Percentiles rank a stretch among this genome's conserved stretches.
Evolutionary conservation across 2,113 vertebrate genomes (phyloP).

Genomic region (Marmota flaviventris): DNA sequence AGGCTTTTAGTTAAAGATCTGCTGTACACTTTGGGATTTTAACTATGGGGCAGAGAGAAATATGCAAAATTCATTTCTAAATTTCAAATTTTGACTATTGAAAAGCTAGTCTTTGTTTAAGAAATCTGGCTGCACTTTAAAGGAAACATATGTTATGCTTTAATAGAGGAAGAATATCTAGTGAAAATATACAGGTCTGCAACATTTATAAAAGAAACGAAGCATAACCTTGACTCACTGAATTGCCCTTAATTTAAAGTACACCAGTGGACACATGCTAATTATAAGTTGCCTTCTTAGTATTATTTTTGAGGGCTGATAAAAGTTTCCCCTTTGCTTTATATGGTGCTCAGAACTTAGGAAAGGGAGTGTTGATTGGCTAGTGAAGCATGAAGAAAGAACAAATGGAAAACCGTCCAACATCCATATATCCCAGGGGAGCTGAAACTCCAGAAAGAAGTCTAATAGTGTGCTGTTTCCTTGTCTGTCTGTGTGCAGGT

Average conservation of each 20-base stretch:
- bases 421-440: slow-evolving; percentile 63
- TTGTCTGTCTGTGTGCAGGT: slow-evolving; percentile 12
- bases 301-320: slow-evolving; percentile 60
- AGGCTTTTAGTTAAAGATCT: slow-evolving; percentile 22
- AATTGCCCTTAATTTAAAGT: slow-evolving; percentile 38
- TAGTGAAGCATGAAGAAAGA: slow-evolving; percentile 81
- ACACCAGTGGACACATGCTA: background rate
- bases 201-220: slow-evolving; percentile 46
- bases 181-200: background rate
- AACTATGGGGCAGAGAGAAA: background rate
- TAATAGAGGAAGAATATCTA: slow-evolving; percentile 11
- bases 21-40: slow-evolving; percentile 27
- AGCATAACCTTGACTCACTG: background rate
- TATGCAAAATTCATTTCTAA: background rate
- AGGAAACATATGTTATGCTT: slow-evolving; percentile 8
- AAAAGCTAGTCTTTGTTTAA: slow-evolving; percentile 37
- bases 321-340: slow-evolving; percentile 20
- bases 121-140: slow-evolving; percentile 43
- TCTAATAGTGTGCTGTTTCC: slow-evolving; percentile 36
- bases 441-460: slow-evolving; percentile 66
- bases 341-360: background rate
- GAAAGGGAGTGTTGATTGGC: slow-evolving; percentile 72
- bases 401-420: slow-evolving; percentile 69
- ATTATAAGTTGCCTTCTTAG: slow-evolving; percentile 74
- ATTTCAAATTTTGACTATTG: slow-evolving; percentile 16